Evolutionary conservation across 1,140 invertebrate genomes (phyloP).

Genomic region (Hetaerina americana): DNA sequence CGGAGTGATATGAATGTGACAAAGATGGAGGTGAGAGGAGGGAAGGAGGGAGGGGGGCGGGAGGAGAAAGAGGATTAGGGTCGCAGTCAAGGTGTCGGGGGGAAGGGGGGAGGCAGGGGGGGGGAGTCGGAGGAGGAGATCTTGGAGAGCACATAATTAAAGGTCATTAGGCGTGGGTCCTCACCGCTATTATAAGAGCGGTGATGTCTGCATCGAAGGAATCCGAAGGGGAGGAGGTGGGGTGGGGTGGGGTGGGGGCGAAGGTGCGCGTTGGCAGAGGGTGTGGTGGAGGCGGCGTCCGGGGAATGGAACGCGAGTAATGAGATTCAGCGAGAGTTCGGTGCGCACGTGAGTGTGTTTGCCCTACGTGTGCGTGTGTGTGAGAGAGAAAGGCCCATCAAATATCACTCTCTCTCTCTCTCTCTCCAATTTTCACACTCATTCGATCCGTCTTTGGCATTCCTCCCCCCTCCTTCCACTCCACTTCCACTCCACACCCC

Average conservation of each 20-base stretch:
- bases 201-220: background rate
- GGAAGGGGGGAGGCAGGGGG: background rate
- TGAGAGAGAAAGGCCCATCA: too few relatives aligned
- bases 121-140: background rate
- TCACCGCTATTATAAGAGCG: background rate
- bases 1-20: background rate
- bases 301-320: background rate
- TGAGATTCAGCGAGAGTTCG: background rate
- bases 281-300: background rate
- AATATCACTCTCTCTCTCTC: too few relatives aligned
- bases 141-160: background rate
- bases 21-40: too few relatives aligned
- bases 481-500: too few relatives aligned
- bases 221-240: background rate
- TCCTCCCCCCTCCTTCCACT: too few relatives aligned
- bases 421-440: too few relatives aligned
- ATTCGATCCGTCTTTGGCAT: too few relatives aligned
- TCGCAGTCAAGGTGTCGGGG: background rate
- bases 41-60: background rate
- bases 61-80: background rate
- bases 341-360: too few relatives aligned
- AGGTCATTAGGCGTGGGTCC: background rate
- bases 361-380: too few relatives aligned
- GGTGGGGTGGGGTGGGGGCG: background rate
- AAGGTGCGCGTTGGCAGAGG: too few relatives aligned